These are phyloP conservation scores for Folsomia manolachei DNA, from an alignment of 2,888 invertebrate genomes.

Conservation along the genomic window DNA sequence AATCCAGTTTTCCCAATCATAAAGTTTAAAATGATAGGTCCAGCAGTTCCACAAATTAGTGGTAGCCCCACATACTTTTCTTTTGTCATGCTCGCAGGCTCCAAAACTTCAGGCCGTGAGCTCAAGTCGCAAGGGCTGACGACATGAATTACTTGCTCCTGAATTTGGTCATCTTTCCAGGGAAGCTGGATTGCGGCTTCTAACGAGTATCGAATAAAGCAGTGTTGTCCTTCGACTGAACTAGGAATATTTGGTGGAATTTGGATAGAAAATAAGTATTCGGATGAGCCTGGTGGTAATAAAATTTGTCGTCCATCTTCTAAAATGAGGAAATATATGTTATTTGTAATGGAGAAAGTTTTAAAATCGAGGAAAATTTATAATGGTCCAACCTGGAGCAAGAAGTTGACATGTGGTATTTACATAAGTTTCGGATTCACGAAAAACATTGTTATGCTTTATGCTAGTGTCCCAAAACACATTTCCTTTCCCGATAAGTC, in stretches of 20 bases:
- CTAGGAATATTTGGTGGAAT: slow-evolving; percentile 30
- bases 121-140: slow-evolving; percentile 51
- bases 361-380: neutral
- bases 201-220: slow-evolving; percentile 51
- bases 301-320: slow-evolving; percentile 32
- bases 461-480: slow-evolving; percentile 35
- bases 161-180: slow-evolving; percentile 47
- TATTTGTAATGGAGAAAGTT: neutral
- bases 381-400: slow-evolving; percentile 7
- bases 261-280: slow-evolving; percentile 31
- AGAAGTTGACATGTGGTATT: slow-evolving; percentile 21
- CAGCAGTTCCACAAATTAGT: slow-evolving; percentile 50
- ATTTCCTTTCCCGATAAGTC: slow-evolving; percentile 29
- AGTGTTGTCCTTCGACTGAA: slow-evolving; percentile 32
- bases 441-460: slow-evolving; percentile 30
- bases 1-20: slow-evolving; percentile 51
- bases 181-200: slow-evolving; percentile 52
- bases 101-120: slow-evolving; percentile 51
- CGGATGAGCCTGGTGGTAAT: slow-evolving; percentile 30
- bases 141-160: slow-evolving; percentile 51
- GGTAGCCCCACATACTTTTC: slow-evolving; percentile 52
- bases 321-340: neutral
- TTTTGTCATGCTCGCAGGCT: slow-evolving; percentile 48
- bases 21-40: slow-evolving; percentile 52
- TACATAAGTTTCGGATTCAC: slow-evolving; percentile 25